phyloP scores from a whole-genome alignment of 35 echinoderm and acorn worm species.

The Strongylocentrotus purpuratus region DNA sequence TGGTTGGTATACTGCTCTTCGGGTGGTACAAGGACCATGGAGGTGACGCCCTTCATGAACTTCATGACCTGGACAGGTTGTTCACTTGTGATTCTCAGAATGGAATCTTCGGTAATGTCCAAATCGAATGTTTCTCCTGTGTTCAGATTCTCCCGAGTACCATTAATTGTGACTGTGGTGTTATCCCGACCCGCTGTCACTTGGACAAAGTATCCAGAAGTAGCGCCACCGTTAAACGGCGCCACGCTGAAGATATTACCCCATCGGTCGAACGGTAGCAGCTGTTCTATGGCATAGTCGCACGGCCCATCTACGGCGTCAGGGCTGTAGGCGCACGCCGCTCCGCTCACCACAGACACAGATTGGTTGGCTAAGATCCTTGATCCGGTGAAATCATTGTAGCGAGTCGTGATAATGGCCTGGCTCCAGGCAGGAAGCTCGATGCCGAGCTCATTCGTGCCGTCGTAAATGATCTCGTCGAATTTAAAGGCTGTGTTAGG shows the following conservation, averaged over 20 bases:
- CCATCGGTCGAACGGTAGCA: constrained; percentile 6
- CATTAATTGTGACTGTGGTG: neutral
- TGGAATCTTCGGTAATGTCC: neutral
- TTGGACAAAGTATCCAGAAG: neutral
- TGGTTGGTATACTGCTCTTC: neutral
- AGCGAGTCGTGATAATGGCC: neutral
- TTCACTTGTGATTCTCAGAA: neutral
- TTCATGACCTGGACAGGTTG: neutral
- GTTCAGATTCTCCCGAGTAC: neutral
- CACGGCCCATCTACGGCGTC: neutral
- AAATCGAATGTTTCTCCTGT: neutral
- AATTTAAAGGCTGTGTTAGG: neutral
- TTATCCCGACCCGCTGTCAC: neutral
- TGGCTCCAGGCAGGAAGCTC: neutral
- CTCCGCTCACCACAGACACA: neutral
- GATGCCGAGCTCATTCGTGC: neutral
- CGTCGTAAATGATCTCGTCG: neutral
- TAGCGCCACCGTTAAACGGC: neutral
- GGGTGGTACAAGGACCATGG: neutral
- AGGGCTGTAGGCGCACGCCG: neutral
- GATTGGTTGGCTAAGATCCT: constrained; percentile 4
- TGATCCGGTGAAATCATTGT: neutral
- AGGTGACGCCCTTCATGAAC: neutral
- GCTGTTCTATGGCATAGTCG: constrained; percentile 18
- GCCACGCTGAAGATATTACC: neutral